phyloP scores from a whole-genome alignment of 2,113 vertebrate genomes.

The Calcarius ornatus region DNA sequence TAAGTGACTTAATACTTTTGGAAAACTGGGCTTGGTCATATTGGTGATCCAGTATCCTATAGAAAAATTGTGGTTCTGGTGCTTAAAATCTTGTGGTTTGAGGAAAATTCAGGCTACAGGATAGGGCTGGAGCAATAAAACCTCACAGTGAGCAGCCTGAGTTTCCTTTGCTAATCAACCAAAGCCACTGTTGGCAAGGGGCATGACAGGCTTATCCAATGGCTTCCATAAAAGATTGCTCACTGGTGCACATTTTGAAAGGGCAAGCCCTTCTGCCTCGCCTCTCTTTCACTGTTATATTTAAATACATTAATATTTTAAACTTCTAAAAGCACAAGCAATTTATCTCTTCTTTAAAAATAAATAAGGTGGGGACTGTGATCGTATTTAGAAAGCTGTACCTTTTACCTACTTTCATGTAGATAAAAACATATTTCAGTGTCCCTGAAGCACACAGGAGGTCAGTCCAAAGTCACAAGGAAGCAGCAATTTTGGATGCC shows the following conservation, averaged over 20 bases:
- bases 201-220: background rate
- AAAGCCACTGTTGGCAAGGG: background rate
- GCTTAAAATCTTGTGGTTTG: background rate
- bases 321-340: constrained; percentile 23
- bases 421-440: background rate
- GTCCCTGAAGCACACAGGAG: background rate
- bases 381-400: background rate
- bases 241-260: background rate
- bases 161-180: background rate
- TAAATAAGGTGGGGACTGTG: constrained; percentile 8
- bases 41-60: background rate
- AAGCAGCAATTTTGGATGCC: background rate
- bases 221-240: background rate
- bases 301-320: constrained; percentile 58
- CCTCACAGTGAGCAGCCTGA: background rate
- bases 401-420: background rate
- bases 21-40: background rate
- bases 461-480: background rate
- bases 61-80: background rate
- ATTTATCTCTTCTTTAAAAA: constrained; percentile 53
- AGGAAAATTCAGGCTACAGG: background rate
- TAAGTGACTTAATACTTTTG: background rate
- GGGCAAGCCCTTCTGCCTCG: background rate
- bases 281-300: background rate
- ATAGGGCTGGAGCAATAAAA: background rate